Conservation (phyloP, 64 coral and sea anemone species). For the Pocillopora verrucosa region DNA sequence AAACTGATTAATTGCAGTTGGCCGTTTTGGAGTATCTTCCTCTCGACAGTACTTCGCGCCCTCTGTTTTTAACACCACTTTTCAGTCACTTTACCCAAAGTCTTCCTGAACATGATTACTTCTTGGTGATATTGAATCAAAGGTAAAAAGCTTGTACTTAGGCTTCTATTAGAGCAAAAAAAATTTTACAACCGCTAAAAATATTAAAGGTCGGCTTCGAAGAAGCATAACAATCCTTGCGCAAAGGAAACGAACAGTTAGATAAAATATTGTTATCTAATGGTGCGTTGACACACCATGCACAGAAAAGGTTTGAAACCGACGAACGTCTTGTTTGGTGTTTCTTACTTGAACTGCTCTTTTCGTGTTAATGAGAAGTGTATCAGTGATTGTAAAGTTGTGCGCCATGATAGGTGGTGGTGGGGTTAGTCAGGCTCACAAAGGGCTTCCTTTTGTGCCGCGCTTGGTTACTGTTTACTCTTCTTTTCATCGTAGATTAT, state of each 20-base stretch:
- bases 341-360: background rate
- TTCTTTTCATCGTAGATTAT: constrained; percentile 50
- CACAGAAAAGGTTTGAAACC: constrained; percentile 20
- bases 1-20: background rate
- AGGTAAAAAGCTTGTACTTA: background rate
- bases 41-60: background rate
- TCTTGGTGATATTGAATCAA: constrained; percentile 10
- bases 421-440: background rate
- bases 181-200: background rate
- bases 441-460: background rate
- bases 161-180: background rate
- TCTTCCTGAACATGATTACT: background rate
- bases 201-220: constrained; percentile 7
- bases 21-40: too few species aligned
- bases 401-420: background rate
- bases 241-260: background rate
- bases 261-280: constrained; percentile 30
- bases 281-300: background rate
- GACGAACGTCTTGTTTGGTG: background rate
- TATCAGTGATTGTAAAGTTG: background rate
- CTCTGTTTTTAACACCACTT: background rate
- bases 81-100: background rate
- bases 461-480: constrained; percentile 21
- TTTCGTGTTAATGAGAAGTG: background rate
- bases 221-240: background rate